Conservation (phyloP, 2,797 vertebrate genomes). For the Onychomys leucogaster region DNA sequence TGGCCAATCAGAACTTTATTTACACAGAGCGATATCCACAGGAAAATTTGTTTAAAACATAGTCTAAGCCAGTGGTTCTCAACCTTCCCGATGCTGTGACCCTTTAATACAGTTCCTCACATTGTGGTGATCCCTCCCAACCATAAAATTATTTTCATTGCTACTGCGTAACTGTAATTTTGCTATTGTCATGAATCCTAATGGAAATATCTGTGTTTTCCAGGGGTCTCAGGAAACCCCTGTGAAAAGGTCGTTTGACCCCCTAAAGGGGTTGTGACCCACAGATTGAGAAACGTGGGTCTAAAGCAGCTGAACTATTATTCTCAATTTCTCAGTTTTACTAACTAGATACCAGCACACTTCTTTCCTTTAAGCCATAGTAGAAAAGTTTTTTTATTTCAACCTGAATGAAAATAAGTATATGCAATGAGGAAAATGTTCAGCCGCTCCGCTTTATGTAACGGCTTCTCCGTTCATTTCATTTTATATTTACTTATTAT, state of each 20-base stretch:
- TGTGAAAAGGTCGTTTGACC: not conserved
- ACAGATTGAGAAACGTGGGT: not conserved
- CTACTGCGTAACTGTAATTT: not conserved
- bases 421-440: not conserved
- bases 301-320: not conserved
- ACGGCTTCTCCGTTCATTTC: not conserved
- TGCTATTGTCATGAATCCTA: not conserved
- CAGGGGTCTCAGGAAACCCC: not conserved
- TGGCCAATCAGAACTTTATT: too few species aligned
- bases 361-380: not conserved
- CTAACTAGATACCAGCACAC: not conserved
- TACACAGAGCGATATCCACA: too few species aligned
- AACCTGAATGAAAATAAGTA: not conserved
- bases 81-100: not conserved
- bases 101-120: not conserved
- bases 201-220: not conserved
- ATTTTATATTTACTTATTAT: not conserved
- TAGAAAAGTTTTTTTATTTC: not conserved
- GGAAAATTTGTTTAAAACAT: slow-evolving; percentile 3
- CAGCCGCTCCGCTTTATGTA: not conserved
- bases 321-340: not conserved
- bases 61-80: not conserved
- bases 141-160: not conserved
- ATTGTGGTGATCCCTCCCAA: not conserved
- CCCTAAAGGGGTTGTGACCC: not conserved